phyloP scores from a whole-genome alignment of 1,140 invertebrate species.

The Lordiphosa mommai region DNA sequence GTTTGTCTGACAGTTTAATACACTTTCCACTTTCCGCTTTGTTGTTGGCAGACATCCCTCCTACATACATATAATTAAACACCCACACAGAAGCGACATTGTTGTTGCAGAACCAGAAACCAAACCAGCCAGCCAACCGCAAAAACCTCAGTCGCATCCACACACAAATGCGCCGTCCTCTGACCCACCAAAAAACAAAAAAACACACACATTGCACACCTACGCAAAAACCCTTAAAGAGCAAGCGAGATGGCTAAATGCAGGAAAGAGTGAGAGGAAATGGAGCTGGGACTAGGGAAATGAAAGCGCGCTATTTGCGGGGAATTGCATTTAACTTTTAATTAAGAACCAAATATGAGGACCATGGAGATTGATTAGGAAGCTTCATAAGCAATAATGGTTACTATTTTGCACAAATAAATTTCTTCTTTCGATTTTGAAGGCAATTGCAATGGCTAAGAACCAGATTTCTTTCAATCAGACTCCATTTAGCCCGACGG shows the following conservation, averaged over 20 bases:
- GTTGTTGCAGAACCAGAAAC: constrained; percentile 16
- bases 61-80: constrained; percentile 43
- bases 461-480: no score
- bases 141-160: constrained; percentile 61
- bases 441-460: no score
- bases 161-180: constrained; percentile 7
- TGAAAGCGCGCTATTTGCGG: constrained; percentile 12
- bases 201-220: constrained; percentile 2
- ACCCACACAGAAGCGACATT: constrained; percentile 44
- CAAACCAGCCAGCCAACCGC: constrained; percentile 38
- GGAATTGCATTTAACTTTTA: constrained; percentile 37
- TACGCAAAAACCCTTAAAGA: neutral
- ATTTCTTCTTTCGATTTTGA: no score
- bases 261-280: neutral
- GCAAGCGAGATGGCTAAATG: neutral
- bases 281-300: no score
- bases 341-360: constrained; percentile 18
- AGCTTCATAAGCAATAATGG: no score
- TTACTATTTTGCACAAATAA: no score
- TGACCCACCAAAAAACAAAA: neutral
- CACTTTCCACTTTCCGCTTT: neutral
- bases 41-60: neutral
- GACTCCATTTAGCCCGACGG: no score
- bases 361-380: no score
- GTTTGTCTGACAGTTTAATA: constrained; percentile 5